Evolutionary conservation across 2,113 vertebrate species (phyloP).

Genomic region (Steatornis caripensis): DNA sequence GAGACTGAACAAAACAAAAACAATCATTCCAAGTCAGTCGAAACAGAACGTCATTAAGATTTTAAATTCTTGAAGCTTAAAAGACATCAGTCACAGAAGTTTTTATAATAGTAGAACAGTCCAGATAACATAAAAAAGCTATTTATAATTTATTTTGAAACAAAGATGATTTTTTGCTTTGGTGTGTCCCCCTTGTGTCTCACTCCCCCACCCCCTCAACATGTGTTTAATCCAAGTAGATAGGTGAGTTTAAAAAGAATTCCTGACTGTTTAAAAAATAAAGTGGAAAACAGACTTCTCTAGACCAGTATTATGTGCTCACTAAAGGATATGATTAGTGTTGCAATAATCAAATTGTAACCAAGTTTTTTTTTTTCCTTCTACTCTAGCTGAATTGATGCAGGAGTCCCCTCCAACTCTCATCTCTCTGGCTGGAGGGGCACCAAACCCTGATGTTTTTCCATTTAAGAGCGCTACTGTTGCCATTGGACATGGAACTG

Average conservation of each 20-base stretch:
- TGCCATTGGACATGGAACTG: constrained; percentile 68
- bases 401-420: constrained; percentile 79
- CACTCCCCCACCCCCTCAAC: background rate
- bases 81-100: background rate
- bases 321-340: background rate
- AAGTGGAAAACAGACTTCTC: background rate
- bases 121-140: background rate
- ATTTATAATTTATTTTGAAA: background rate
- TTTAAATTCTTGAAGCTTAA: background rate
- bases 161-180: background rate
- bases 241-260: background rate
- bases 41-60: background rate
- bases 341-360: background rate
- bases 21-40: background rate
- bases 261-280: background rate
- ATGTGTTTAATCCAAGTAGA: background rate
- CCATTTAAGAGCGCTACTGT: constrained; percentile 84
- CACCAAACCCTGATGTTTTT: constrained; percentile 86
- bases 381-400: constrained; percentile 80
- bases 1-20: background rate
- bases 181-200: background rate
- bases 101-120: background rate
- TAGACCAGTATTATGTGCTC: background rate
- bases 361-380: background rate
- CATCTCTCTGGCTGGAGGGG: constrained; percentile 88